Evolutionary conservation across 2,888 invertebrate species (phyloP), one percentile per base, ranked within the genome.

Genomic region (Vanessa cardui): DNA sequence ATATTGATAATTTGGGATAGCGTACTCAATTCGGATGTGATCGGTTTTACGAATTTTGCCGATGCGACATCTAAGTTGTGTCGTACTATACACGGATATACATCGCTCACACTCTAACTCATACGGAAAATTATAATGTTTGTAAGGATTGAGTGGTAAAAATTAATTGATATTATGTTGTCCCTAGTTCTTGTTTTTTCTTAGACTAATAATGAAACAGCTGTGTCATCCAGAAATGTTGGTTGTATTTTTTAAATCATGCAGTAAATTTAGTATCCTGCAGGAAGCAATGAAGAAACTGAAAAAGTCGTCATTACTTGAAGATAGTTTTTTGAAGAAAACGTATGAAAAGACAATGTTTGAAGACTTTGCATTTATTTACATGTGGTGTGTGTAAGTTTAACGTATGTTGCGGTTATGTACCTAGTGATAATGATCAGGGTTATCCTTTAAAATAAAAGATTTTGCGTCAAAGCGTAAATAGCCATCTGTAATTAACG

Each of bases 401-500:
- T 46, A 46, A 46, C 12, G 47, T 12, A 56, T 56, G n/a, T 56
- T 9, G 18, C 4, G 16, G 8, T 31, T 54, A 39, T 33, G 56
- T 39, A 39, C 9, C 7, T 47, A 33, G 9, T 56, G 9, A 9
- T 26, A 56, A 18, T 18, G 18, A 33, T 31, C 18, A 56, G 33
- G 56, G 39, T 39, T 39, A 12, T 39, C 39, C 31, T 60, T 31
- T 46, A 20, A 39, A 46, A 58, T 45, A 16, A 45, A 21, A 12
- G 50, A 52, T 44, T 54, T 59, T 15, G 15, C 16, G 26, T 50
- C 44, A 12, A 59, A 60, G 46, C 15, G 20, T 59, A 31, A n/a
- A n/a, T 45, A 31, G 64, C 44, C 15, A 20, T 59, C 26, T 26
- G 59, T 61, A 33, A 50, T 54, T 26, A 18, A 20, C 59, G 18